Evolutionary conservation across 2,113 vertebrate species (phyloP).

Genomic region (Cottus gobio): DNA sequence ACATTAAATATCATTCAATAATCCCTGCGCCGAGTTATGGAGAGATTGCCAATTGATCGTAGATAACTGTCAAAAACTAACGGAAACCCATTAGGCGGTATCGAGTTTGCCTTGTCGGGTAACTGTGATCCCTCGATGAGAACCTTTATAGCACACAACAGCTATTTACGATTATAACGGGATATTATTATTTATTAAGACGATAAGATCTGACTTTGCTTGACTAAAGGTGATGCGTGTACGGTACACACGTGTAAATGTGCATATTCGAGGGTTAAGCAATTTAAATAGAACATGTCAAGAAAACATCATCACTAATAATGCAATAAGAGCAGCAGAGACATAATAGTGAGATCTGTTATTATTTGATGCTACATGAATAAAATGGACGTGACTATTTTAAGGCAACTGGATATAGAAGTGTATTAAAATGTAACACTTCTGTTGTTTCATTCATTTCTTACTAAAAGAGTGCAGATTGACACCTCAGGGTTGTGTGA

Average conservation of each 20-base stretch:
- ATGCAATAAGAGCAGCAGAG: not conserved
- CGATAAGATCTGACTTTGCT: not conserved
- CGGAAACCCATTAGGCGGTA: not conserved
- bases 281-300: not conserved
- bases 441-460: not conserved
- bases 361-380: too few species aligned
- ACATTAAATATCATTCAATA: constrained; percentile 6
- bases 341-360: too few species aligned
- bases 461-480: not conserved
- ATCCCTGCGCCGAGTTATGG: not conserved
- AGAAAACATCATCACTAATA: not conserved
- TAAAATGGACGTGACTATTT: not conserved
- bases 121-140: not conserved
- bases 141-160: not conserved
- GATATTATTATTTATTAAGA: not conserved
- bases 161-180: not conserved
- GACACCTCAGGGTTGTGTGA: not conserved
- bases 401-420: too few species aligned
- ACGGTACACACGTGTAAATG: not conserved
- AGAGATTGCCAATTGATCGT: not conserved
- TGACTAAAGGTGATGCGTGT: not conserved
- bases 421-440: not conserved
- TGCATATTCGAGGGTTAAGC: not conserved
- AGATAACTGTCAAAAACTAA: not conserved
- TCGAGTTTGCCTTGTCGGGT: not conserved